Evolutionary conservation across 1,140 invertebrate genomes (phyloP), one percentile per base, ranked within the genome.

Genomic region (Papilio glaucus): DNA sequence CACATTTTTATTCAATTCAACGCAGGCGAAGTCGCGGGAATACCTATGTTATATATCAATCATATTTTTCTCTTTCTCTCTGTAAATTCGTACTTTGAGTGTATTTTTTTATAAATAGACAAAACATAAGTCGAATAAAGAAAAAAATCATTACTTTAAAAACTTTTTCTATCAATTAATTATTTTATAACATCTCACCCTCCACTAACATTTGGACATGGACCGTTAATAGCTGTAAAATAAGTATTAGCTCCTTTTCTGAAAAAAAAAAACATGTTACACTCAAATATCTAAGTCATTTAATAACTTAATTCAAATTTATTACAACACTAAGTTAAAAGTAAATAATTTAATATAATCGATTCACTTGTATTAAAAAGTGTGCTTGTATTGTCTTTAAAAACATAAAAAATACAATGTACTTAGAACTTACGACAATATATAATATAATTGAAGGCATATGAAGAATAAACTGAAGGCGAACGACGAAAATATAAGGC

Each of bases 391-490:
- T 13, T 49, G 15, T 21, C 15, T 18, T 21, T 1, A n/a, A 18
- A 53, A 12, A 5, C 12, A 12, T 57, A 3, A 10, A 24, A 21
- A 45, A 45, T 57, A 4, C 8, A 37, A 38, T 63, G 38, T n/a
- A 49, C 21, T 18, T 21, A 33, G 18, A 71, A 86, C 83, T 85
- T 72, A 96, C 96, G 95, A 94, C 15, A 96, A 81, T 61, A 94
- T 95, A 75, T 96, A 94, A 0, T 96, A 91, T 21, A 96, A 89
- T 80, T 96, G 95, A 1, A 96, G 86, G 63, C 96, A 96, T 33
- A 96, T 95, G 60, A 96, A 96, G 78, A 96, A 96, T 0, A 96
- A 85, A 86, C 96, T 96, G 74, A 95, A 95, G 4, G 94, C 94
- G 72, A 96, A 96, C 0, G 96, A 96, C 4, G 96, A 81, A 1